Percentiles rank a stretch among this genome's conserved stretches.
Evolutionary conservation across 2,113 vertebrate genomes (phyloP).

Genomic region (Pyxicephalus adspersus): DNA sequence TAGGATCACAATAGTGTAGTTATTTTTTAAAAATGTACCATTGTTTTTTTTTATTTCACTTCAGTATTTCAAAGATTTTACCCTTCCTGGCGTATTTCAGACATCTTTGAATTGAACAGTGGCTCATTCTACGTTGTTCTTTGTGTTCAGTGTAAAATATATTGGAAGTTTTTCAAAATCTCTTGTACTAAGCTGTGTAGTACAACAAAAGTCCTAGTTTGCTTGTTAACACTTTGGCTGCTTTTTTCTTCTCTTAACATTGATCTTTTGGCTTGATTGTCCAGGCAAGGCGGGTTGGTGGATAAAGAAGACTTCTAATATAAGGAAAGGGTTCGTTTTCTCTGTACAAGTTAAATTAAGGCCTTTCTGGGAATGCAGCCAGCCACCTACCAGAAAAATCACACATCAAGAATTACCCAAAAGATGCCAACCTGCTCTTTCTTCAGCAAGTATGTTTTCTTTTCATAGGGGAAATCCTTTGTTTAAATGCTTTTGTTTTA

Average conservation of each 20-base stretch:
- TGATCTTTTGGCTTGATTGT: conserved; percentile 46
- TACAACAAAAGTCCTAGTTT: conserved; percentile 48
- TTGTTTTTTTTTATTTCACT: background rate
- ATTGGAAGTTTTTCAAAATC: conserved; percentile 39
- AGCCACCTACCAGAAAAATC: conserved; percentile 20
- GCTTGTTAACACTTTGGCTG: conserved; percentile 38
- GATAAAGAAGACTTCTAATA: conserved; percentile 29
- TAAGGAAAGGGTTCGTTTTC: conserved; percentile 12
- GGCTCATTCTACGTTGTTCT: conserved; percentile 15
- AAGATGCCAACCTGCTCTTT: conserved; percentile 6
- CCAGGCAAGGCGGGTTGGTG: conserved; percentile 9
- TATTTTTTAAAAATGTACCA: too few relatives aligned
- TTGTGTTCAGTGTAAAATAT: conserved; percentile 24
- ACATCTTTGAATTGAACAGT: background rate
- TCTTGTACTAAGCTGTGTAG: conserved; percentile 31
- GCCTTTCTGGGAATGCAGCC: conserved; percentile 46
- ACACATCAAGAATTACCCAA: conserved; percentile 1
- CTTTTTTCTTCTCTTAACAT: conserved; percentile 25
- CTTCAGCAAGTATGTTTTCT: conserved; percentile 2
- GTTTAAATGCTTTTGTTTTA: background rate
- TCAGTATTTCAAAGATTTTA: background rate
- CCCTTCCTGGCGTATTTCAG: background rate
- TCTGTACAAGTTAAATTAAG: conserved; percentile 27
- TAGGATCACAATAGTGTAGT: too few relatives aligned
- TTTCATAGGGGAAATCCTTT: conserved; percentile 3